Percentiles rank a stretch among this genome's conserved stretches.
Evolutionary conservation across 2,888 invertebrate genomes (phyloP).

Genomic region (Aphrophora alni): DNA sequence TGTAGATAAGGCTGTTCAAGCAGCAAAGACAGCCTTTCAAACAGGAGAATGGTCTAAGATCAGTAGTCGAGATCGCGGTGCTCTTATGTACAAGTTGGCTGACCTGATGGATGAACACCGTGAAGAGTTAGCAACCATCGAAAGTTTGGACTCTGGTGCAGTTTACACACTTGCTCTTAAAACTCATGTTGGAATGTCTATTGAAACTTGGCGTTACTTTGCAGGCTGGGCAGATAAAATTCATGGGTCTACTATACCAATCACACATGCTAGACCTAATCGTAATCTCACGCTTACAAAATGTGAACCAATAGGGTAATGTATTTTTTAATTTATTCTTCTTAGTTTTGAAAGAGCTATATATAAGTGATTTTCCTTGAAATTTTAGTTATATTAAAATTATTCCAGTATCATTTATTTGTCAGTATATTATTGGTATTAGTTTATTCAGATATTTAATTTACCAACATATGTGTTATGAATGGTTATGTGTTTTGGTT

Average conservation of each 20-base stretch:
- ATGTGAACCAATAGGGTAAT: slow-evolving; percentile 86
- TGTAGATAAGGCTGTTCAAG: slow-evolving; percentile 85
- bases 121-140: slow-evolving; percentile 94
- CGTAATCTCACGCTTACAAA: slow-evolving; percentile 87
- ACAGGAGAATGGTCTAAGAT: slow-evolving; percentile 94
- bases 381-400: no score
- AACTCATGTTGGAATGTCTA: slow-evolving; percentile 97
- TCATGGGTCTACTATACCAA: slow-evolving; percentile 89
- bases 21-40: slow-evolving; percentile 87
- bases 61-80: slow-evolving; percentile 89
- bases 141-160: slow-evolving; percentile 92
- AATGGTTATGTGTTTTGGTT: no score
- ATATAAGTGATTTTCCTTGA: no score
- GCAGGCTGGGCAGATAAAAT: slow-evolving; percentile 98
- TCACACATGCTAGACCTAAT: slow-evolving; percentile 90
- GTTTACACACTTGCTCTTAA: slow-evolving; percentile 96
- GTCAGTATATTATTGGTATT: no score
- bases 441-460: no score
- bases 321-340: slow-evolving; percentile 25
- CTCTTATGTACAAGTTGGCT: slow-evolving; percentile 84
- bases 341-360: no score
- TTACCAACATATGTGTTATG: no score
- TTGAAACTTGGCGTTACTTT: slow-evolving; percentile 96
- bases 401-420: no score
- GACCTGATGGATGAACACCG: slow-evolving; percentile 94